Conservation (phyloP, 1,140 invertebrate species). For the Aphelenchoides avenae region DNA sequence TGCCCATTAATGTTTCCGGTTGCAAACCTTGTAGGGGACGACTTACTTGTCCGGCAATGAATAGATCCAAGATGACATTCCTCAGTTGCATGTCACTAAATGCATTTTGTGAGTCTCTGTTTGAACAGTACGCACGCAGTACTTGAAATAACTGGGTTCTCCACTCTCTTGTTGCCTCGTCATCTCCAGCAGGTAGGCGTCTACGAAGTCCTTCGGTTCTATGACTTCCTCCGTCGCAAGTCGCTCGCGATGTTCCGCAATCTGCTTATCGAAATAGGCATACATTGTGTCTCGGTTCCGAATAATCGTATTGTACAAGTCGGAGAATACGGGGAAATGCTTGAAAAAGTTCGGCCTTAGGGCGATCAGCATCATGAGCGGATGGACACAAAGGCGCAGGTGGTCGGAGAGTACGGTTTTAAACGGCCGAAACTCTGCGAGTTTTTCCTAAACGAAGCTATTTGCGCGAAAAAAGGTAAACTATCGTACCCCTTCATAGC, state of each 20-base stretch:
- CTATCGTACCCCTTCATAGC: background rate
- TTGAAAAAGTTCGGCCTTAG: constrained; percentile 9
- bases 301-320: background rate
- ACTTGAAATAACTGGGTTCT: constrained; percentile 1
- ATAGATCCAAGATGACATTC: background rate
- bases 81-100: constrained; percentile 4
- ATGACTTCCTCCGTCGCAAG: background rate
- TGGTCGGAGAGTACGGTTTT: constrained; percentile 1
- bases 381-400: background rate
- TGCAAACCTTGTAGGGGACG: background rate
- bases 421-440: constrained; percentile 2
- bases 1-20: too few species aligned
- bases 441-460: background rate
- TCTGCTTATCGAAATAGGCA: constrained; percentile 14
- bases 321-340: constrained; percentile 11
- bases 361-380: background rate
- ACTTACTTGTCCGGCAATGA: constrained; percentile 8
- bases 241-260: constrained; percentile 8
- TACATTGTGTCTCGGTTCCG: constrained; percentile 1
- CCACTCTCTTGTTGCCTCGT: constrained; percentile 5
- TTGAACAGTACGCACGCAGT: background rate
- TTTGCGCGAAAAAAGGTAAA: too few species aligned
- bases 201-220: constrained; percentile 27
- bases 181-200: constrained; percentile 16
- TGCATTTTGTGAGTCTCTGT: background rate